Conservation (phyloP, 2,113 vertebrate species). For the Silurus meridionalis region DNA sequence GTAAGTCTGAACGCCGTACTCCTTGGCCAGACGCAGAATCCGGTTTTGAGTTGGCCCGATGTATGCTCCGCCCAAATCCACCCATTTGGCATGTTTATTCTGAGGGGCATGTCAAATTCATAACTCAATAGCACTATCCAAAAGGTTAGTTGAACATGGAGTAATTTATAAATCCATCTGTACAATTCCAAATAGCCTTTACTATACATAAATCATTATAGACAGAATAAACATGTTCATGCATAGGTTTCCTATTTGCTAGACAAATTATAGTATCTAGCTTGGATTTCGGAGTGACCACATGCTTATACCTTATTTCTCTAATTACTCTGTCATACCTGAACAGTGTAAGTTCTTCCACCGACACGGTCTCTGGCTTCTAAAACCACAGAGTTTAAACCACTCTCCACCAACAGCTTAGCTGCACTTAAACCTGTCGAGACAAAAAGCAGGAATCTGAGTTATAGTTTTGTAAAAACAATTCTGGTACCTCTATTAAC, state of each 20-base stretch:
- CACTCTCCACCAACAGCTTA: slow-evolving; percentile 85
- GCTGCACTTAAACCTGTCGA: slow-evolving; percentile 88
- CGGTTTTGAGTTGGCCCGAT: slow-evolving; percentile 95
- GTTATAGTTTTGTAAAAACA: neutral
- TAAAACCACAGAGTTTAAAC: slow-evolving; percentile 84
- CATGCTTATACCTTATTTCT: neutral
- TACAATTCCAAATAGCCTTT: neutral
- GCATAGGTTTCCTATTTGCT: neutral
- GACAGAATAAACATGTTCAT: neutral
- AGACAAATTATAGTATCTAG: neutral
- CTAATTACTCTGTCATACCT: slow-evolving; percentile 71
- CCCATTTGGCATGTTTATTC: slow-evolving; percentile 92
- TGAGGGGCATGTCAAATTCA: slow-evolving; percentile 53
- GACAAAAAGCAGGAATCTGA: neutral
- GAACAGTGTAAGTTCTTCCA: slow-evolving; percentile 88
- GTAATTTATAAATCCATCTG: neutral
- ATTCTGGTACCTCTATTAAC: neutral
- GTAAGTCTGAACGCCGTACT: slow-evolving; percentile 88
- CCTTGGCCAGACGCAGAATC: slow-evolving; percentile 86
- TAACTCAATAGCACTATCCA: neutral
- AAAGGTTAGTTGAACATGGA: neutral
- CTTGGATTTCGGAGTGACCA: neutral
- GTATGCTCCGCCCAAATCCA: slow-evolving; percentile 95
- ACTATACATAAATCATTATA: neutral
- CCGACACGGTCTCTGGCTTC: slow-evolving; percentile 93